A percentile compares a stretch with the other conserved stretches of the same genome.
These are phyloP conservation scores for Urophycis tenuis DNA, from an alignment of 2,797 vertebrate genomes.

Conservation along the genomic window DNA sequence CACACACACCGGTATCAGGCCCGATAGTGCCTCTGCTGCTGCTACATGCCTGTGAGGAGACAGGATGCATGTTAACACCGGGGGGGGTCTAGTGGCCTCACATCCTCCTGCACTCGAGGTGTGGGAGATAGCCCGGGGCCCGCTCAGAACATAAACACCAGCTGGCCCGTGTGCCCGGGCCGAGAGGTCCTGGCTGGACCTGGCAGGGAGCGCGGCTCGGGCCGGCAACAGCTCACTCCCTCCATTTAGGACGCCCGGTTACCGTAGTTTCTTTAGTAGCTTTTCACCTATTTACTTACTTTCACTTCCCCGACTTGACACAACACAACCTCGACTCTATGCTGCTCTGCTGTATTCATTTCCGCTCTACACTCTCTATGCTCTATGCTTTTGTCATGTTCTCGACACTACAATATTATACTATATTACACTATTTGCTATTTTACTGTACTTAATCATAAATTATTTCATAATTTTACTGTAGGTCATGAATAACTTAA, in stretches of 20 bases:
- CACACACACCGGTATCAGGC: background rate
- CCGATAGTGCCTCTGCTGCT: constrained; percentile 30
- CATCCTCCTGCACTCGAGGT: constrained; percentile 29
- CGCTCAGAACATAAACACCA: constrained; percentile 26
- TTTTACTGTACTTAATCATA: background rate
- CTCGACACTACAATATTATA: too few species aligned
- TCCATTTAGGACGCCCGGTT: background rate
- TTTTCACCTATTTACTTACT: background rate
- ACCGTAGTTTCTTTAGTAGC: background rate
- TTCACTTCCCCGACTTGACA: background rate
- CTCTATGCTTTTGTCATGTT: too few species aligned
- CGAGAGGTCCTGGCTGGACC: constrained; percentile 10
- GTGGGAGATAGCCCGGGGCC: constrained; percentile 26
- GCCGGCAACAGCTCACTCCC: background rate
- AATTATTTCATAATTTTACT: background rate
- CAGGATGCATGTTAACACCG: constrained; percentile 43
- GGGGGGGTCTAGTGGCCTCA: constrained; percentile 11
- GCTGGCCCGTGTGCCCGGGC: background rate
- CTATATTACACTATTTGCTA: background rate
- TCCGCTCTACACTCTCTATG: too few species aligned
- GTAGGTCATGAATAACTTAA: too few species aligned
- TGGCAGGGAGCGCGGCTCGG: background rate
- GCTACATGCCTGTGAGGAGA: constrained; percentile 35
- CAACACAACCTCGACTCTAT: background rate
- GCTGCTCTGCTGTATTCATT: too few species aligned